A percentile compares a stretch with the other conserved stretches of the same genome.
These are phyloP conservation scores for Rhagoletis pomonella DNA, from an alignment of 1,140 invertebrate genomes.

Conservation along the genomic window DNA sequence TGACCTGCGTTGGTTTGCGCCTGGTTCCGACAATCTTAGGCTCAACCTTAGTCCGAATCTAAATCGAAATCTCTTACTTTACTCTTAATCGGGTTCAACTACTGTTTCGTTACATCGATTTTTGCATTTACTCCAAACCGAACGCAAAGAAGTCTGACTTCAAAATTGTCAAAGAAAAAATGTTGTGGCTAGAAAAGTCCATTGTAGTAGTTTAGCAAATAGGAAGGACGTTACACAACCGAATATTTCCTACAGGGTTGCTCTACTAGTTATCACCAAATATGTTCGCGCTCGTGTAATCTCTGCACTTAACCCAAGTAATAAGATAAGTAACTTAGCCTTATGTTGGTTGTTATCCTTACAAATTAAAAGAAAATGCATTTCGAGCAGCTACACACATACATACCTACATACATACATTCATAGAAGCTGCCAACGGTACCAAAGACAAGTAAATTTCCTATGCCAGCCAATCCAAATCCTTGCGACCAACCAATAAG, in stretches of 20 bases:
- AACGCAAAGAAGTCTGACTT: too few species aligned
- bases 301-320: slow-evolving; percentile 55
- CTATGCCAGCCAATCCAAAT: neutral
- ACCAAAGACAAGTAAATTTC: neutral
- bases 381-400: neutral
- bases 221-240: neutral
- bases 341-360: slow-evolving; percentile 55
- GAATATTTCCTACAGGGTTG: neutral
- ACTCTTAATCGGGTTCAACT: too few species aligned
- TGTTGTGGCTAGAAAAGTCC: too few species aligned
- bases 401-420: too few species aligned
- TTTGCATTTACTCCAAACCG: too few species aligned
- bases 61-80: too few species aligned
- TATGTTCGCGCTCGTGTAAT: slow-evolving; percentile 30
- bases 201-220: too few species aligned
- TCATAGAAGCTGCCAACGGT: neutral
- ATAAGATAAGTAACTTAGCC: slow-evolving; percentile 57
- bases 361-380: slow-evolving; percentile 47
- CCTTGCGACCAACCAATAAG: neutral
- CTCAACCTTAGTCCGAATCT: too few species aligned
- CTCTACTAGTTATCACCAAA: neutral
- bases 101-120: too few species aligned
- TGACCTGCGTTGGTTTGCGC: too few species aligned
- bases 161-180: too few species aligned
- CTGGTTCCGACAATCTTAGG: too few species aligned